phyloP scores from a whole-genome alignment of 2,113 vertebrate genomes.

The Alectura lathami region DNA sequence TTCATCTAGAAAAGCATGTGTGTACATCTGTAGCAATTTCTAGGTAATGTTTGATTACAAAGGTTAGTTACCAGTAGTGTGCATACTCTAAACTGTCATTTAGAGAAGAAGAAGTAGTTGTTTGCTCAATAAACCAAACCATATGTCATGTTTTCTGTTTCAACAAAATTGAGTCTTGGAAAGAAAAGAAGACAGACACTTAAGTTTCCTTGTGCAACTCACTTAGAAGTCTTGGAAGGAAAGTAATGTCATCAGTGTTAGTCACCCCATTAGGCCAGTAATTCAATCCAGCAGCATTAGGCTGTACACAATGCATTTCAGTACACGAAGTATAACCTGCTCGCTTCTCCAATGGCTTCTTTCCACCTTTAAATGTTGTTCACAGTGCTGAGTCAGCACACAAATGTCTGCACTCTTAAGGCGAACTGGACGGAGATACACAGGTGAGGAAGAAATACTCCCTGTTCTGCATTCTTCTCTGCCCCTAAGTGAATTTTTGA shows the following conservation, averaged over 20 bases:
- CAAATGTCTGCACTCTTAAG: accelerated
- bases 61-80: neutral
- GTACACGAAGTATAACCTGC: neutral
- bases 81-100: neutral
- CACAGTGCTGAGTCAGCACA: neutral
- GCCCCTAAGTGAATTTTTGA: neutral
- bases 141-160: neutral
- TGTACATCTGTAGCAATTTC: neutral
- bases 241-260: neutral
- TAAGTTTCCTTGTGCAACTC: neutral
- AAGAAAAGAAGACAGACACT: neutral
- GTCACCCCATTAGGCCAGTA: neutral
- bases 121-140: constrained; percentile 34
- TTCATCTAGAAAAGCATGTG: neutral
- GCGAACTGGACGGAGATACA: neutral
- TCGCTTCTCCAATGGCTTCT: neutral
- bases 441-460: neutral
- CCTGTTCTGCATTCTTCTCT: neutral
- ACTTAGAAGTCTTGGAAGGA: neutral
- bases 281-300: neutral
- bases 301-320: neutral
- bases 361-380: neutral
- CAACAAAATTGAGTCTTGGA: neutral
- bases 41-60: constrained; percentile 11
- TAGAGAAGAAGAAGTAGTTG: neutral